Percentiles rank a stretch among this genome's conserved stretches.
Evolutionary conservation across 2,113 vertebrate species (phyloP).

Genomic region (Ursus arctos): DNA sequence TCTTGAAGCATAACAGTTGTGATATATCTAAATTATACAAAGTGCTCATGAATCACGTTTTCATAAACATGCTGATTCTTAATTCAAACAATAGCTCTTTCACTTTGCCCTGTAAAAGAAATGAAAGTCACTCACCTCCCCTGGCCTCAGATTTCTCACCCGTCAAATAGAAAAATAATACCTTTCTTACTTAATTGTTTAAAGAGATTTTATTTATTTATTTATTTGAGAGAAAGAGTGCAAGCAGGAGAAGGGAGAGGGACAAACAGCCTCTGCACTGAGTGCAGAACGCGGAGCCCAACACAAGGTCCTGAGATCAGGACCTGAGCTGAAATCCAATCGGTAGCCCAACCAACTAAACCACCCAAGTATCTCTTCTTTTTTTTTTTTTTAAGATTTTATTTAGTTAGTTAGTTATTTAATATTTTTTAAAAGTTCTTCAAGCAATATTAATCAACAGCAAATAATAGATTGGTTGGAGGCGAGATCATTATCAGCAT

Average conservation of each 20-base stretch:
- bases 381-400: not conserved
- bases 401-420: not conserved
- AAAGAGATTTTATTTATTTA: not conserved
- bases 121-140: not conserved
- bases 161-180: not conserved
- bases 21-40: not conserved
- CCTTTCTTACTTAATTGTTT: not conserved
- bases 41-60: not conserved
- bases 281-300: not conserved
- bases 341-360: not conserved
- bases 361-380: not conserved
- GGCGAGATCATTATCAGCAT: not conserved
- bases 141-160: not conserved
- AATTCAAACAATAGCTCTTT: not conserved
- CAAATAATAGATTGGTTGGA: not conserved
- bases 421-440: not conserved
- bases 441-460: slow-evolving; percentile 3
- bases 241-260: not conserved
- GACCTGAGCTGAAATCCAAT: not conserved
- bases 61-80: not conserved
- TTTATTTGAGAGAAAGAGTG: not conserved
- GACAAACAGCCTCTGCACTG: not conserved
- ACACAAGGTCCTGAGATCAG: not conserved
- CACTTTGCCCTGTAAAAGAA: not conserved
- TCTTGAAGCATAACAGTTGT: not conserved